A percentile compares a stretch with the other conserved stretches of the same genome.
Evolutionary conservation across 2,888 invertebrate genomes (phyloP).

Genomic region (Dasysyrphus albostriatus): DNA sequence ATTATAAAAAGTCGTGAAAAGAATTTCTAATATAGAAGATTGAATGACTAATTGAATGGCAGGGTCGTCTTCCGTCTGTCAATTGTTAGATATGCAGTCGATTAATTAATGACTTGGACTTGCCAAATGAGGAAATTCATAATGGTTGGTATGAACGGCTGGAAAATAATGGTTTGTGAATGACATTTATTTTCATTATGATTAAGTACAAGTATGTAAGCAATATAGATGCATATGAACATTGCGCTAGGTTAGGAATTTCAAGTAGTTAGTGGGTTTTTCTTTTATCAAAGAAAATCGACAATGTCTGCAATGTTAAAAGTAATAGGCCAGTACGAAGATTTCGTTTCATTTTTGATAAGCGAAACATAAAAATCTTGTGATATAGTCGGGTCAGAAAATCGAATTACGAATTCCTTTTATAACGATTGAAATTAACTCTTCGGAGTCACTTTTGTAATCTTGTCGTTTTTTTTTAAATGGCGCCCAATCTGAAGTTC

Average conservation of each 20-base stretch:
- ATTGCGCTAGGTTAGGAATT: slow-evolving; percentile 20
- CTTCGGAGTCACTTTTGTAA: no score
- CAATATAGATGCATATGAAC: not conserved
- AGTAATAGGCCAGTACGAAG: no score
- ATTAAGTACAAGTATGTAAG: not conserved
- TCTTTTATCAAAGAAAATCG: no score
- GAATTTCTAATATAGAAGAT: slow-evolving; percentile 38
- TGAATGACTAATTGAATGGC: slow-evolving; percentile 65
- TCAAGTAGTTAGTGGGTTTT: no score
- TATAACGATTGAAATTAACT: no score
- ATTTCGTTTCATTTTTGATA: no score
- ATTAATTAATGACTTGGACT: slow-evolving; percentile 35
- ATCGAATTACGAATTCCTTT: no score
- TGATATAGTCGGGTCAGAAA: no score
- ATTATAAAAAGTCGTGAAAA: slow-evolving; percentile 30
- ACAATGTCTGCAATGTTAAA: no score
- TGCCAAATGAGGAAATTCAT: slow-evolving; percentile 1
- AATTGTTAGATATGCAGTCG: slow-evolving; percentile 50
- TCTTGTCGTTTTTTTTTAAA: no score
- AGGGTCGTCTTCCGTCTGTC: slow-evolving; percentile 47
- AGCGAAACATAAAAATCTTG: no score
- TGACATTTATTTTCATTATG: slow-evolving; percentile 18
- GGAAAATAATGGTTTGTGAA: not conserved
- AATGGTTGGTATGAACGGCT: not conserved
- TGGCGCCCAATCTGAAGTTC: no score